phyloP scores from a whole-genome alignment of 2,888 invertebrate species.

The Plebejus melissa region DNA sequence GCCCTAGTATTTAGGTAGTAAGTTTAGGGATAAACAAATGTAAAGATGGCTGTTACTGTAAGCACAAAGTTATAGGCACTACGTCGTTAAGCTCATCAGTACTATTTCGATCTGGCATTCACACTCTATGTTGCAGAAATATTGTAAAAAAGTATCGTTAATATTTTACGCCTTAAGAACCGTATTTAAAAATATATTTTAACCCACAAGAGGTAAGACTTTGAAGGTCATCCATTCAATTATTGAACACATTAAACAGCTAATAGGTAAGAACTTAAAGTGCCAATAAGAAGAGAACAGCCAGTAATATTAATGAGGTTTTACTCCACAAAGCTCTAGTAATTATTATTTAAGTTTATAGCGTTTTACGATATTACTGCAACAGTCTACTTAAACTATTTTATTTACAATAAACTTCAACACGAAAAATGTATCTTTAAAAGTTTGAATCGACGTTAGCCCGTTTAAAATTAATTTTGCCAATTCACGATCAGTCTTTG shows the following conservation, averaged over 20 bases:
- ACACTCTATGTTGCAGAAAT: constrained; percentile 45
- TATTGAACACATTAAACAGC: too few species aligned
- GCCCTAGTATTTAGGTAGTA: not conserved
- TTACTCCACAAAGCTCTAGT: too few species aligned
- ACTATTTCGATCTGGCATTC: constrained; percentile 74
- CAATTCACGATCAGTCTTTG: constrained; percentile 26
- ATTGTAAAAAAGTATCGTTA: constrained; percentile 5
- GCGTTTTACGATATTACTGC: constrained; percentile 25
- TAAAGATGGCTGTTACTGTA: constrained; percentile 56
- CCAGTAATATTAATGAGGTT: too few species aligned
- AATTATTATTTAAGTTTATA: too few species aligned
- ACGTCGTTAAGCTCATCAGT: constrained; percentile 83
- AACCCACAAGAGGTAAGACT: not conserved
- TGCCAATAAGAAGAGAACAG: not conserved
- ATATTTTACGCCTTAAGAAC: not conserved
- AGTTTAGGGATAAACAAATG: constrained; percentile 31
- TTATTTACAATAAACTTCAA: constrained; percentile 20
- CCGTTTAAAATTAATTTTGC: not conserved
- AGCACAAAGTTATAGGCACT: constrained; percentile 82
- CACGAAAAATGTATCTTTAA: not conserved
- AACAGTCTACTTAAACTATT: constrained; percentile 22
- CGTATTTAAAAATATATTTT: not conserved
- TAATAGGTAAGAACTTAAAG: not conserved
- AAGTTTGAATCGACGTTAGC: constrained; percentile 13
- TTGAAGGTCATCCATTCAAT: not conserved